Base-by-base conservation (phyloP, 2,888 invertebrate genomes). In the Globia sparganii region DNA sequence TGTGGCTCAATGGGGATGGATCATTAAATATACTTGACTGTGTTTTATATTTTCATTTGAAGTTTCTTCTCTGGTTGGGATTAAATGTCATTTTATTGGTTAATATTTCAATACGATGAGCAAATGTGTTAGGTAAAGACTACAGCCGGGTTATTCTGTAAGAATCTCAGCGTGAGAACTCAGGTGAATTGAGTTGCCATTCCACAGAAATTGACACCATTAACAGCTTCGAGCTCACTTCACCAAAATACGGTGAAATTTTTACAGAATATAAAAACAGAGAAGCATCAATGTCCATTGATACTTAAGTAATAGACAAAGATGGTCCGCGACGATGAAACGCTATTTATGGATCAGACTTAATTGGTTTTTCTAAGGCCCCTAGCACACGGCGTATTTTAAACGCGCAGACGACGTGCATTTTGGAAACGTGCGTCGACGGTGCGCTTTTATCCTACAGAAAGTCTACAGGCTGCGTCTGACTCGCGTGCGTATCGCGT, bases 1-100 rank as follows among this genome's bases (percentile, higher is more conserved):
- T 58, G 72, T 34, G 66, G 31, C 66, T 25, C 69, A 75, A 58
- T 72, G 53, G n/a, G 46, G 25, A 13, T 64, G 11, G 15, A 8
- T 18, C n/a, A 64, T 64, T 49, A 71, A 77, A 18, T 37, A 21
- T 34, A 34, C 61, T 61, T 34, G 25, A 61, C 11, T 61, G 21
- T 61, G 34, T 21, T 31, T 61, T 31, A 61, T 34, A 13, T 37
- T 61, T 34, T 34, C 5, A 11, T 5, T 5, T 13, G 4, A 34
- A 25, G 25, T 25, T 5, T 34, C 61, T 13, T 11, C 25, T 34
- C 21, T 61, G 31, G 31, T 61, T 61, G 21, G 34, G 61, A 37
- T 61, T 13, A 11, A 34, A 25, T 25, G 61, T 5, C 13, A 61
- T 2, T 61, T 34, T 4, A 34, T 13, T 61, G 25, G 5, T 11